Percentiles rank a stretch among this genome's conserved stretches.
Evolutionary conservation across 2,797 vertebrate genomes (phyloP).

Genomic region (Novumbra hubbsi): DNA sequence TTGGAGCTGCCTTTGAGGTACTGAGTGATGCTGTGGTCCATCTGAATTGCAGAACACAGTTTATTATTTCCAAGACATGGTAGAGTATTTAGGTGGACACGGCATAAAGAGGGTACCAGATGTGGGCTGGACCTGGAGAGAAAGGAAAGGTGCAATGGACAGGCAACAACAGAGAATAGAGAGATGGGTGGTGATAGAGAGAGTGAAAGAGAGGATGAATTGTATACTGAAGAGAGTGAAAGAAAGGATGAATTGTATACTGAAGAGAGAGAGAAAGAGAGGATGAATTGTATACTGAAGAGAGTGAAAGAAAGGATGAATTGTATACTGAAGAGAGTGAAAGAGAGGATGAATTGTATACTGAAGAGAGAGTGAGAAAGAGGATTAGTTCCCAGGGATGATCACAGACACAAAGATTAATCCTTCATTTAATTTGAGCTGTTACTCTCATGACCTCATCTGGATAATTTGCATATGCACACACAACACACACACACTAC

Average conservation of each 20-base stretch:
- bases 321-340: not conserved
- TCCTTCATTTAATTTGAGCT: not conserved
- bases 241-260: not conserved
- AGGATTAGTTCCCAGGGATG: not conserved
- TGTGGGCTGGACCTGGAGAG: not conserved
- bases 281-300: not conserved
- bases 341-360: not conserved
- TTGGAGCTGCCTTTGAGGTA: not conserved
- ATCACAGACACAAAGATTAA: constrained; percentile 19
- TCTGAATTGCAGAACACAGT: not conserved
- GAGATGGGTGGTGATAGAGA: not conserved
- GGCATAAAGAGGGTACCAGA: not conserved
- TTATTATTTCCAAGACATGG: not conserved
- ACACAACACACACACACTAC: not conserved
- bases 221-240: too few relatives aligned
- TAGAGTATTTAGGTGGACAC: not conserved
- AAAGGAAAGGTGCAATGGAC: not conserved
- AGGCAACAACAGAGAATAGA: not conserved
- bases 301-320: not conserved
- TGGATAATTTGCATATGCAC: not conserved
- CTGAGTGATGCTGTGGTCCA: not conserved
- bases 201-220: not conserved
- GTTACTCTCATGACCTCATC: not conserved
- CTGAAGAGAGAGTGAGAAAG: too few relatives aligned
- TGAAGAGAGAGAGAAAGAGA: not conserved